These are phyloP conservation scores for Nasonia vitripennis DNA, from an alignment of 1,140 invertebrate genomes.

Conservation along the genomic window DNA sequence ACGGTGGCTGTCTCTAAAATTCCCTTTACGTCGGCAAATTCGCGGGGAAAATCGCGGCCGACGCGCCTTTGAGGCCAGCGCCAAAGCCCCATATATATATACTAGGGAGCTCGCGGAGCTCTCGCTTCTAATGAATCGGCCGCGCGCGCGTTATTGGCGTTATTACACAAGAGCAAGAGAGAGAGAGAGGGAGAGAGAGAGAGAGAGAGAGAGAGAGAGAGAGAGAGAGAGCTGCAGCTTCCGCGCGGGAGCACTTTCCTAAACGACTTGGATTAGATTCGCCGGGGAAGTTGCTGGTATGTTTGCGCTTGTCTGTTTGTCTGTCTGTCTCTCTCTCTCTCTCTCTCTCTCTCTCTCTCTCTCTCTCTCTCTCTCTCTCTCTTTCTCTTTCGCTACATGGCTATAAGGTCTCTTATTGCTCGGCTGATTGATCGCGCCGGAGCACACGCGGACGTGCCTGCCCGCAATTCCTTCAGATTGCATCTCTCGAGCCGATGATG, in stretches of 20 bases:
- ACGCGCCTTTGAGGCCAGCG: neutral
- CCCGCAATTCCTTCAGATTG: conserved; percentile 25
- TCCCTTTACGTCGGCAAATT: neutral
- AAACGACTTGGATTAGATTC: conserved; percentile 8
- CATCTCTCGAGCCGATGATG: conserved; percentile 19
- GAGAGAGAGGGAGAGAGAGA: too few relatives aligned
- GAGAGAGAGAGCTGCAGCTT: neutral
- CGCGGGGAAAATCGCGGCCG: neutral
- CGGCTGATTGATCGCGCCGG: conserved; percentile 23
- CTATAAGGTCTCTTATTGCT: conserved; percentile 25
- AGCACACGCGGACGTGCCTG: neutral
- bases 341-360: neutral
- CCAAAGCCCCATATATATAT: neutral
- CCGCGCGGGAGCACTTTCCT: neutral
- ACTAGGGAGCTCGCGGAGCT: neutral
- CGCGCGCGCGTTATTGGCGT: neutral
- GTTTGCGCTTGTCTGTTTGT: neutral
- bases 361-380: neutral
- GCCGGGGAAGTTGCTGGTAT: neutral
- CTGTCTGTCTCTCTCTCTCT: neutral
- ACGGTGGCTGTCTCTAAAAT: neutral
- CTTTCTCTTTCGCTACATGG: neutral
- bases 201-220: too few relatives aligned
- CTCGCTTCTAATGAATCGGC: neutral
- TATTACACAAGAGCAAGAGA: neutral